These are phyloP conservation scores for Myzus persicae DNA, from an alignment of 1,140 invertebrate genomes.

Conservation along the genomic window DNA sequence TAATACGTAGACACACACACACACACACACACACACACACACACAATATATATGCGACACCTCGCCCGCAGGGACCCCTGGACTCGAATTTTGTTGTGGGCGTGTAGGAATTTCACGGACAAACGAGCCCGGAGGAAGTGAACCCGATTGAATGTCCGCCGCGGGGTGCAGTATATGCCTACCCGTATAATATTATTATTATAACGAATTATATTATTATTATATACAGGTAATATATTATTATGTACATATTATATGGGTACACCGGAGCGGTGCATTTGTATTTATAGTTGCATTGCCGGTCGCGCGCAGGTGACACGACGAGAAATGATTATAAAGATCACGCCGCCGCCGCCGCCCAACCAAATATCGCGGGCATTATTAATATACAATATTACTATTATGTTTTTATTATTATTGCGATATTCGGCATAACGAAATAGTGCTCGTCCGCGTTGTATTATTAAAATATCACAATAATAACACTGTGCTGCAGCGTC, in stretches of 20 bases:
- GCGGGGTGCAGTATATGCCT: constrained; percentile 23
- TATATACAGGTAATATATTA: no score
- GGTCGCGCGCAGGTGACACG: constrained; percentile 26
- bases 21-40: background rate
- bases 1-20: background rate
- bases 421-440: background rate
- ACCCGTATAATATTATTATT: background rate
- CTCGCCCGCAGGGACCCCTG: background rate
- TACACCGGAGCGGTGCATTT: background rate
- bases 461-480: background rate
- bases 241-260: background rate
- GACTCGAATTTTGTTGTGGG: constrained; percentile 35
- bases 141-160: constrained; percentile 43
- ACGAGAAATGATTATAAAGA: constrained; percentile 22
- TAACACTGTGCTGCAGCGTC: background rate
- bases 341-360: background rate
- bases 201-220: background rate
- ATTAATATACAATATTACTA: constrained; percentile 16
- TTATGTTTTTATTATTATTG: background rate
- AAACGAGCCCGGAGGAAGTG: constrained; percentile 51
- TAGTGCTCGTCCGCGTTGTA: background rate
- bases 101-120: constrained; percentile 54
- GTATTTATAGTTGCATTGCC: background rate
- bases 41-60: no score
- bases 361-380: background rate